Evolutionary conservation across 1,140 invertebrate genomes (phyloP).

Genomic region (Bacillus rossius): DNA sequence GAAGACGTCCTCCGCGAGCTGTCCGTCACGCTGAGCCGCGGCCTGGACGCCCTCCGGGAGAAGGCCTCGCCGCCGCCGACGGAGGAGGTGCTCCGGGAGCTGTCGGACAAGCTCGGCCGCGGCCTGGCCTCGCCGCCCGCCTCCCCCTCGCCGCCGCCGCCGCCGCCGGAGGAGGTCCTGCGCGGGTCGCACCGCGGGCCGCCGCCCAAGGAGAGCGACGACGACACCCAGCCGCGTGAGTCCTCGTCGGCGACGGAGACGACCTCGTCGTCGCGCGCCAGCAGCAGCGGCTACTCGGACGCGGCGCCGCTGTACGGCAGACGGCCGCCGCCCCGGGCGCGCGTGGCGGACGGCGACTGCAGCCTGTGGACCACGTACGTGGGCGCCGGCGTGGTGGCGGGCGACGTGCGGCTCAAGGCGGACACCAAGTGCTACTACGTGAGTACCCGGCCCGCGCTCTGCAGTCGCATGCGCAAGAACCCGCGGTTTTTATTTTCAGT

Average conservation of each 20-base stretch:
- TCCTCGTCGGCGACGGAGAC: background rate
- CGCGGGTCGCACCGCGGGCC: too few species aligned
- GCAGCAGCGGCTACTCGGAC: constrained; percentile 9
- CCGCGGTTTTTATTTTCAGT: too few species aligned
- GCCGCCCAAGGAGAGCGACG: too few species aligned
- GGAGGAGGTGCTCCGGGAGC: too few species aligned
- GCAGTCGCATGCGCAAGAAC: too few species aligned
- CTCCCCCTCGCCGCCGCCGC: too few species aligned
- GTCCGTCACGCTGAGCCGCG: constrained; percentile 7
- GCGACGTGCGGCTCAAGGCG: constrained; percentile 1
- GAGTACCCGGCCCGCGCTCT: constrained; percentile 42
- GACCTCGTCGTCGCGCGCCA: background rate
- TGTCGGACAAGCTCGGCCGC: too few species aligned
- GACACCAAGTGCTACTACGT: background rate
- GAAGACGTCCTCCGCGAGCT: constrained; percentile 10
- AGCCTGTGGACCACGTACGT: background rate
- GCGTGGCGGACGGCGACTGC: background rate
- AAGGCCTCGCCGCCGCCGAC: too few species aligned
- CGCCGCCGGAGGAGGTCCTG: too few species aligned
- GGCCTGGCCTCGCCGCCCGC: too few species aligned
- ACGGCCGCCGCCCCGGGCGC: constrained; percentile 26
- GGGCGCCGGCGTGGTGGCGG: background rate
- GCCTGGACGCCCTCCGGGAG: background rate
- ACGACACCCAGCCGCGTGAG: too few species aligned
- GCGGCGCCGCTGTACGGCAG: constrained; percentile 33